Evolutionary conservation across 2,888 invertebrate genomes (phyloP).

Genomic region (Clepsis dumicolana): DNA sequence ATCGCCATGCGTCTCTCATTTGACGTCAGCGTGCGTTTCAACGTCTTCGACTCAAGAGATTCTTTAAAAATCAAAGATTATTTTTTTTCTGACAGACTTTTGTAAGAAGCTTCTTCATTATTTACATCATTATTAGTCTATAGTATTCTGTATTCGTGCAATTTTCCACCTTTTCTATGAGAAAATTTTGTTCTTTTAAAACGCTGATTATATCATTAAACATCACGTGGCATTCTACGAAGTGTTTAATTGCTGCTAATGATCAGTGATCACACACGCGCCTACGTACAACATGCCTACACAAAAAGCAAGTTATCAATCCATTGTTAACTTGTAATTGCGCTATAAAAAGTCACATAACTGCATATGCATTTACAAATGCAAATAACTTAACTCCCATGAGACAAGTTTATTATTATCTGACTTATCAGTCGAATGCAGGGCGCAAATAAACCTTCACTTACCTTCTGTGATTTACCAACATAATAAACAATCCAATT

Average conservation of each 20-base stretch:
- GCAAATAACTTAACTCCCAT: not conserved
- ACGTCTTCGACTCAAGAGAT: constrained; percentile 26
- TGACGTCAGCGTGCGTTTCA: constrained; percentile 33
- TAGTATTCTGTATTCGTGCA: not conserved
- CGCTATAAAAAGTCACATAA: not conserved
- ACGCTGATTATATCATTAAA: not conserved
- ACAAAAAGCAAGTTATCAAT: not conserved
- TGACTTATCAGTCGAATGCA: not conserved
- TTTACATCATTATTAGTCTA: not conserved
- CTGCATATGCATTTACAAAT: not conserved
- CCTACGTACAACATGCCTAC: not conserved
- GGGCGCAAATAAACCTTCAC: not conserved
- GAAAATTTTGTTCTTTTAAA: not conserved
- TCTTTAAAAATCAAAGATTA: constrained; percentile 20
- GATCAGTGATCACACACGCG: not conserved
- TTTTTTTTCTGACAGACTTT: not conserved
- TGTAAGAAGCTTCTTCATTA: not conserved
- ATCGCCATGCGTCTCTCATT: constrained; percentile 34
- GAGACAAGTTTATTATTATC: no score
- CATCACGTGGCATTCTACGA: not conserved
- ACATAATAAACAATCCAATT: not conserved
- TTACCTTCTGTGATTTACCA: not conserved
- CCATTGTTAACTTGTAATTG: constrained; percentile 3
- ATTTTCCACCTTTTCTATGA: not conserved
- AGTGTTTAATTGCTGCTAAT: not conserved